Evolutionary conservation across 2,113 vertebrate species (phyloP), one percentile per base, ranked within the genome.

Genomic region (Neomonachus schauinslandi): DNA sequence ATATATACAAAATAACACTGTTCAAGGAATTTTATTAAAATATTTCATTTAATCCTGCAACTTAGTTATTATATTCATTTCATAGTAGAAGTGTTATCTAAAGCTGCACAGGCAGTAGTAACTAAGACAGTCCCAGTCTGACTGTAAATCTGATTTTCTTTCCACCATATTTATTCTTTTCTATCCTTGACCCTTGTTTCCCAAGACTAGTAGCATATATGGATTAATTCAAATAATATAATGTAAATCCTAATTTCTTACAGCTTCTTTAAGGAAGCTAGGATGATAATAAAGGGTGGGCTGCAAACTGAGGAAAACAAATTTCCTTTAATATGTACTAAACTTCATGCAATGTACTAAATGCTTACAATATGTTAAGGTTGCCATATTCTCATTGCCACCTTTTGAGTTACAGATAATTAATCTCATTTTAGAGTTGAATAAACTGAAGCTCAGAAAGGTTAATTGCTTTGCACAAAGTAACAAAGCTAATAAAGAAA

Each of bases 391-490:
- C 86, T 94, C 31, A 33, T 59, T 39, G 1, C 36, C 71, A 86
- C 28, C 24, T 94, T 96, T 91, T 92, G 83, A 96, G 24, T 72
- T 82, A 93, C 33, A 97, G 86, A 96, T 89, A 96, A 93, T 95
- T 96, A 93, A 97, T 96, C 94, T 96, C 67, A 94, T 95, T 97
- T 97, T 89, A 95, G 51, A 96, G 71, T 72, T 86, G 72, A 97
- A 91, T 95, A 96, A 96, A 93, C 63, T 96, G 76, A 93, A 93
- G 42, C 94, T 97, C 94, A 94, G 55, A 83, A 97, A 92, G 94
- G 82, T 96, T 97, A 96, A 97, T 97, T 96, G 77, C 69, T 95
- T 93, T 96, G 69, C 79, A 80, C 49, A 90, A 95, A 92, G 39
- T 92, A 95, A 90, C 81, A 96, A 94, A 95, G 80, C 83, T 94